Conservation (phyloP, 2,113 vertebrate species). For the Rissa tridactyla region DNA sequence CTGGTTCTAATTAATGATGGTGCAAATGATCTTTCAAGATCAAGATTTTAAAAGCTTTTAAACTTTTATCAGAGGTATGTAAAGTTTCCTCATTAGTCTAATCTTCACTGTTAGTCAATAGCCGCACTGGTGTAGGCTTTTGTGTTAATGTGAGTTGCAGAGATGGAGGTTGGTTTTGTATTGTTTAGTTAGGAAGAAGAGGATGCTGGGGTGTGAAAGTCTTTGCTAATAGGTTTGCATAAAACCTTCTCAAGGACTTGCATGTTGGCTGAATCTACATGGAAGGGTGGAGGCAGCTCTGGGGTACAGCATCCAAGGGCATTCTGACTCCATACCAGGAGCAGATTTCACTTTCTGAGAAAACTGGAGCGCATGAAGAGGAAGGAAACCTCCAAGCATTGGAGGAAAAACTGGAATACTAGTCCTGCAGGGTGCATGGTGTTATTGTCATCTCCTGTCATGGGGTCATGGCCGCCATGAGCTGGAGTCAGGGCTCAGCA, state of each 20-base stretch:
- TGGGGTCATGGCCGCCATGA: not conserved
- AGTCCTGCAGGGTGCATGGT: not conserved
- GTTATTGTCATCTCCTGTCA: not conserved
- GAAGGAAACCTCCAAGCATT: not conserved
- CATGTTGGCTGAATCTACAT: not conserved
- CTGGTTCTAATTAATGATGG: not conserved
- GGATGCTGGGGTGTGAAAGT: not conserved
- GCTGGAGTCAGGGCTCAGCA: not conserved
- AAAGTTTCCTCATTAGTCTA: not conserved
- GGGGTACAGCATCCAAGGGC: not conserved
- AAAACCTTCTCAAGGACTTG: not conserved
- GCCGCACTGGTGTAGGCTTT: accelerated
- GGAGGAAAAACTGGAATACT: not conserved
- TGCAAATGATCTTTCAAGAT: not conserved
- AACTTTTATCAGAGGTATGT: not conserved
- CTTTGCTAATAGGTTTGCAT: not conserved
- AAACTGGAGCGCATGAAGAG: not conserved
- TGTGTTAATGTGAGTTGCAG: not conserved
- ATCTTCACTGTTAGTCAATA: not conserved
- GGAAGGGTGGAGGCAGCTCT: accelerated
- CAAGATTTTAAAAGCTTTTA: not conserved
- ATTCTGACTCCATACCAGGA: accelerated
- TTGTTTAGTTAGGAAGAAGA: not conserved
- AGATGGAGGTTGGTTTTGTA: not conserved
- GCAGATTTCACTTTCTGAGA: not conserved